A percentile compares a stretch with the other conserved stretches of the same genome.
Evolutionary conservation across 2,797 vertebrate genomes (phyloP).

Genomic region (Choloepus didactylus): DNA sequence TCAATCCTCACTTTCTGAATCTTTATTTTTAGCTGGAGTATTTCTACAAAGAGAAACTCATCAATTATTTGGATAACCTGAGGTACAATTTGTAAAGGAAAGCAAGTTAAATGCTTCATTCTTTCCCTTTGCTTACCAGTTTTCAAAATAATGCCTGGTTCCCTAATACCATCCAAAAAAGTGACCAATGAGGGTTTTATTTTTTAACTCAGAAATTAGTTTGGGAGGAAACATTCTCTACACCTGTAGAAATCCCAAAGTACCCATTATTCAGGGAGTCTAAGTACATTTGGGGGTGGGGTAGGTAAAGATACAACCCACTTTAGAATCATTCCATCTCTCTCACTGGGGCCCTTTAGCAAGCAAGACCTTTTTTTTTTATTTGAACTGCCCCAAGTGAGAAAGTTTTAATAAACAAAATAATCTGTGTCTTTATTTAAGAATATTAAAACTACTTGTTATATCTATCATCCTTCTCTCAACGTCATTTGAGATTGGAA

Average conservation of each 20-base stretch:
- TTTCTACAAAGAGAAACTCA: not conserved
- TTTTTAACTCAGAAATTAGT: slow-evolving; percentile 31
- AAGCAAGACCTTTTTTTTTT: slow-evolving; percentile 44
- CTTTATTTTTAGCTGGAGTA: not conserved
- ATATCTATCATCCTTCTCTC: not conserved
- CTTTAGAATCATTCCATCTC: not conserved
- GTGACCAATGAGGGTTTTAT: not conserved
- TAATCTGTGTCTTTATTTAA: slow-evolving; percentile 36
- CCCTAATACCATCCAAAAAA: not conserved
- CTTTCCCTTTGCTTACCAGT: not conserved
- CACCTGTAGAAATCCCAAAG: not conserved
- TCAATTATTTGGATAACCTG: not conserved
- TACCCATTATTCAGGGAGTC: not conserved
- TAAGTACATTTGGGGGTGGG: too few species aligned
- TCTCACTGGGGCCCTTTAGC: not conserved
- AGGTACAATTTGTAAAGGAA: not conserved
- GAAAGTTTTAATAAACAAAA: slow-evolving; percentile 3
- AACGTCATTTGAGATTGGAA: not conserved
- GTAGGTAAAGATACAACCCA: not conserved
- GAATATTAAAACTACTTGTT: slow-evolving; percentile 64
- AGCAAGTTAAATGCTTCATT: slow-evolving; percentile 21
- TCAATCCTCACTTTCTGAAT: not conserved
- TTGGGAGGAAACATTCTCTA: not conserved
- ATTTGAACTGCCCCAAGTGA: slow-evolving; percentile 60
- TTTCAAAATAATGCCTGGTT: slow-evolving; percentile 3